Evolutionary conservation across 2,113 vertebrate species (phyloP), one percentile per base, ranked within the genome.

Genomic region (Archilochus colubris): DNA sequence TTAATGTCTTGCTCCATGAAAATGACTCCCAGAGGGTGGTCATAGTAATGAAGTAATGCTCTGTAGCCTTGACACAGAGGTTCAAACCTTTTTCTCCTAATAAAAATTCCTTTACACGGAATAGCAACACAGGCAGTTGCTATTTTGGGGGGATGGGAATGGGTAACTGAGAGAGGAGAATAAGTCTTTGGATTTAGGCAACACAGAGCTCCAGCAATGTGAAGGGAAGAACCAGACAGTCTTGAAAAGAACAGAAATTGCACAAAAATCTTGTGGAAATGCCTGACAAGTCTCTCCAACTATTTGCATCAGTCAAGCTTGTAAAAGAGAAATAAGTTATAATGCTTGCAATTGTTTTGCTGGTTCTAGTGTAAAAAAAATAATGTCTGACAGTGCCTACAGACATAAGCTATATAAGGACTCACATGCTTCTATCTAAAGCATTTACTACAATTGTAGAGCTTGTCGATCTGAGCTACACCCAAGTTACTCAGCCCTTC

Each of bases 371-470:
- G 14, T 70, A 59, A 67, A 78, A 57, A 40, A 40, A 40, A 40
- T 12, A 12, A 53, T 44, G 10, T 77, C 83, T 87, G 46, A 30
- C n/a, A 84, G 48, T 82, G 24, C 23, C 59, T 86, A 12, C 61
- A 82, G 63, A 67, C 12, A 54, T 74, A 68, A 91, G 53, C 51
- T 88, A 8, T 59, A 21, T 68, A 58, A 91, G 40, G 23, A 87
- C 73, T 92, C 57, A 51, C 13, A 3, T 44, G 46, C 27, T 23
- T 89, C 11, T 46, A 43, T 54, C 25, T 68, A 58, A 31, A 72
- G 40, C 43, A 97, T 97, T 97, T 96, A 97, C 97, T 96, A 92
- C 97, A 98, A 36, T 95, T 96, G 86, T 97, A 98, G 33, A 98
- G 95, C 83, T 89, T 97, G 93, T 97, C 97, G 89, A 98, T 97